These are phyloP conservation scores for Heliornis fulica DNA, from an alignment of 2,113 vertebrate genomes.

Conservation along the genomic window DNA sequence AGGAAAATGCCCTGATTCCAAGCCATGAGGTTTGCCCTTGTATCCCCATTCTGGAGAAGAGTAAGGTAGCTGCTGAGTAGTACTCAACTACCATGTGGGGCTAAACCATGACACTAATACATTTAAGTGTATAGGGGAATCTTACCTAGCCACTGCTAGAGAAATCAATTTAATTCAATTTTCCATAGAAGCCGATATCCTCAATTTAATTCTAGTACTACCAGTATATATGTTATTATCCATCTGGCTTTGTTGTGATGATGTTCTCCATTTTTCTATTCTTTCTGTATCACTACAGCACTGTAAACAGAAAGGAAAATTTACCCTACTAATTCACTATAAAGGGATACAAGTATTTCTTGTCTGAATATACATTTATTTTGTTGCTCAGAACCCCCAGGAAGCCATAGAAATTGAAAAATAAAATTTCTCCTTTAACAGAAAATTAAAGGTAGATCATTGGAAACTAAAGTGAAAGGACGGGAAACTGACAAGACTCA, in stretches of 20 bases:
- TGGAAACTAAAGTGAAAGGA: slow-evolving; percentile 27
- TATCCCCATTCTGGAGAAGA: too few relatives aligned
- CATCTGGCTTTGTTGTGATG: neutral
- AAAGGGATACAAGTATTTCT: neutral
- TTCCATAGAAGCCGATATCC: neutral
- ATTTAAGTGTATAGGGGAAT: neutral
- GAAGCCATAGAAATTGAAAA: slow-evolving; percentile 8
- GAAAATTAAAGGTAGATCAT: neutral
- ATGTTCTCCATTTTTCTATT: neutral
- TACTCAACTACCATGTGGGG: too few relatives aligned
- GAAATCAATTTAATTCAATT: neutral
- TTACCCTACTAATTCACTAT: neutral
- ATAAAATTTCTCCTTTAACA: neutral
- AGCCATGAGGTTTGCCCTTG: too few relatives aligned
- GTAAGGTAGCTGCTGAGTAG: too few relatives aligned
- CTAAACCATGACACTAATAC: neutral
- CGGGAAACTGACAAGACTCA: neutral
- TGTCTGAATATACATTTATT: neutral
- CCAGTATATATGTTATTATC: neutral
- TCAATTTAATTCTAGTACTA: neutral
- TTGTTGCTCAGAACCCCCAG: neutral
- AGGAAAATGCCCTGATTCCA: too few relatives aligned
- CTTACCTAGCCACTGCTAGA: neutral
- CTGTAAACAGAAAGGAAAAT: neutral
- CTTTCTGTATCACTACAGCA: neutral